Base-by-base conservation (phyloP, 1,140 invertebrate species). In the Sweltsa coloradensis region DNA sequence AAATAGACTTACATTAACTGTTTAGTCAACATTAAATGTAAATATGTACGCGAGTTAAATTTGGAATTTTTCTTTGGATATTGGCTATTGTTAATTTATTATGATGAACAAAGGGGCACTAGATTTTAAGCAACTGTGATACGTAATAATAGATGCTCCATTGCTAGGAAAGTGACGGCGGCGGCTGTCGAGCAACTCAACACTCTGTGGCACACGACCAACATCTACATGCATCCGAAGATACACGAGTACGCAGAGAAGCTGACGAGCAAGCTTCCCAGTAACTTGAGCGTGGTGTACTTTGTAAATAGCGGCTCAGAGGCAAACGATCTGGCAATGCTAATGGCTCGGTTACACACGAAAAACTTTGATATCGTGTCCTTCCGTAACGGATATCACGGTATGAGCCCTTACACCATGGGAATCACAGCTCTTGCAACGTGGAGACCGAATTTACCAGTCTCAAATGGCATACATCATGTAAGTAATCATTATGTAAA, bases 231-330 rank as follows among this genome's bases (percentile, higher is more conserved):
- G 55, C 85, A 95, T 62, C 83, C 89, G 0, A 82, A 79, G 59
- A 78, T 97, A 45, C 86, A 94, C 59, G 86, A 96, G 66, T 99
- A 96, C 66, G 81, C 85, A 0, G 76, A 86, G 57, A 81, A 83
- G 60, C 69, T 99, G 37, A 75, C 76, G 0, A 60, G 68, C 1
- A 95, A 84, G 63, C 68, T 99, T 37, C 92, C 93, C 1, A 81
- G 75, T 1, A 73, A 91, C 58, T 68, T 96, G 5, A 91, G 92
- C 77, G 80, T 86, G 13, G 83, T 89, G 16, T 96, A 95, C 63
- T 80, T 97, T 56, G 84, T 91, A 0, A 99, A 98, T 60, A 96
- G 90, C 61, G 94, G 95, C 0, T 93, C 90, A 5, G 95, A 98
- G 70, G 94, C 95, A 0, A 98, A 97, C 64, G 95, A 98, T 62